Percentiles rank a stretch among this genome's conserved stretches.
Conservation (phyloP, 1,140 invertebrate species). For the Centruroides vittatus region DNA sequence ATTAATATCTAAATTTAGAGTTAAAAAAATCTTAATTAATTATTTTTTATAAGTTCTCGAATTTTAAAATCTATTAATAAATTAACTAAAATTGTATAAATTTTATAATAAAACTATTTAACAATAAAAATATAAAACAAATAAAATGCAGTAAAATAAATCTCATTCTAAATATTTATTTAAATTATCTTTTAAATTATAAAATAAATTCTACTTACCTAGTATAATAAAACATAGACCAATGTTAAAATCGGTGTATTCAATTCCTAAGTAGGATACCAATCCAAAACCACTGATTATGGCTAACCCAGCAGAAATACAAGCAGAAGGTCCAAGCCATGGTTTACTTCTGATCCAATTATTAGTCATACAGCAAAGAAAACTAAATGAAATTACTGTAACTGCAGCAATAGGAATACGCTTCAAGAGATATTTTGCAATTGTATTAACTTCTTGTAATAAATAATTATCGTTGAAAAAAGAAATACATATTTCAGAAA, state of each 20-base stretch:
- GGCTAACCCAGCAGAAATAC: slow-evolving; percentile 75
- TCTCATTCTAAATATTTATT: no score
- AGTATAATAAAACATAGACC: slow-evolving; percentile 88
- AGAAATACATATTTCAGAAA: slow-evolving; percentile 63
- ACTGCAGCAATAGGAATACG: slow-evolving; percentile 76
- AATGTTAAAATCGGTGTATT: slow-evolving; percentile 89
- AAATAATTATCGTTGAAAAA: slow-evolving; percentile 72
- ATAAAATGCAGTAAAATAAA: no score
- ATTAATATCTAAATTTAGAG: no score
- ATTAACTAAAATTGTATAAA: no score
- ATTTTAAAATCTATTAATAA: no score
- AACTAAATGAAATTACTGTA: slow-evolving; percentile 46
- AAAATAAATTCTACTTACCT: slow-evolving; percentile 45
- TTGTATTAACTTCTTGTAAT: slow-evolving; percentile 74
- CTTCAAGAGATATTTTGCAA: slow-evolving; percentile 71
- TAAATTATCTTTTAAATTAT: no score
- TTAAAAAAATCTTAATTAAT: no score
- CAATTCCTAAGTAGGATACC: slow-evolving; percentile 72
- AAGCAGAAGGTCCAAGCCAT: slow-evolving; percentile 76
- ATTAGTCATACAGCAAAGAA: slow-evolving; percentile 52
- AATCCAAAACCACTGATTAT: slow-evolving; percentile 77
- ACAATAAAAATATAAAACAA: no score
- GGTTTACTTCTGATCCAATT: slow-evolving; percentile 80
- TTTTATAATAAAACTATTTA: no score
- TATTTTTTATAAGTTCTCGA: no score